Base-by-base conservation (phyloP, 2,888 invertebrate species). In the Cephus rjabovi region DNA sequence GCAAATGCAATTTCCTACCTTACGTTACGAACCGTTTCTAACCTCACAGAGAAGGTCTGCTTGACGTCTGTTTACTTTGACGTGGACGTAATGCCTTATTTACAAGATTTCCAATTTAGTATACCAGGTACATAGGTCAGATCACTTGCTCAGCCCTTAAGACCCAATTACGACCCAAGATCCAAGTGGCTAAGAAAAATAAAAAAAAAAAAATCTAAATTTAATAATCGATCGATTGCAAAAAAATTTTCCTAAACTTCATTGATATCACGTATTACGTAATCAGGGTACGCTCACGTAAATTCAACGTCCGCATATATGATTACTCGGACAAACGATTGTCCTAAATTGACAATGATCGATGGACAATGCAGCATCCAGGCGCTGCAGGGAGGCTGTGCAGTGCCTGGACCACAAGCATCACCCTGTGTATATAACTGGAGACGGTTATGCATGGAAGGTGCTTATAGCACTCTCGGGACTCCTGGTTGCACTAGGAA, bases 311-410 rank as follows among this genome's bases (percentile, higher is more conserved):
- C 15, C 15, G 40, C 15, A 40, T 40, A 40, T 6, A 15, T 15
- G 40, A 40, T 40, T 15, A 6, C 40, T 15, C 0, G 15, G 15
- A 15, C 40, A 40, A 40, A 40, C 40, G 40, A 40, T 40, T 40
- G 40, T 40, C 40, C 40, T 1, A 40, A 40, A 40, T 40, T 40
- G 83, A 83, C 81, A 79, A 83, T 84, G 84, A 84, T 84, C 83
- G 82, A 84, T 83, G 83, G 83, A 83, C 79, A 79, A 80, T 80
- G 79, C 74, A 80, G 75, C 73, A 79, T 79, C 77, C 77, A 76
- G 78, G 78, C 77, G 71, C 74, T 76, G 56, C 56, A 73, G 68
- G 75, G 75, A 79, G 77, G 40, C 35, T 69, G 37, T 30, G 35
- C 30, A n/a, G 69, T 6, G 37, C 23, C 23, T 73, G 76, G 30